Conservation (phyloP, 64 coral and sea anemone genomes). For the Pocillopora damicornis region DNA sequence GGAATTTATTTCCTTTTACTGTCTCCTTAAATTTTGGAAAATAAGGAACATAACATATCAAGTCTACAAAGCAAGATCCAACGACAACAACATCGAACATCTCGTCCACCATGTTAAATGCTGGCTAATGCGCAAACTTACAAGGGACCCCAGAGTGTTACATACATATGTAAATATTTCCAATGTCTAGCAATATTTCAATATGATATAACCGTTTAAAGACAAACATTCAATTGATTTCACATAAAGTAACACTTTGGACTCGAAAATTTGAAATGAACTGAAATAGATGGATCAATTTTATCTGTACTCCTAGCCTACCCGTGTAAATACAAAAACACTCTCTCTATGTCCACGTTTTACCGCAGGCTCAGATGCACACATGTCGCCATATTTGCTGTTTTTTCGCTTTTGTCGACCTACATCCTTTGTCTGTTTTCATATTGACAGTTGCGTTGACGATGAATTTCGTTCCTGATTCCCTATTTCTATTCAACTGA, state of each 20-base stretch:
- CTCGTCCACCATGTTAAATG: not conserved
- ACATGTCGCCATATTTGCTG: constrained; percentile 39
- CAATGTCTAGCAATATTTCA: too few relatives aligned
- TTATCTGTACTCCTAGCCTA: not conserved
- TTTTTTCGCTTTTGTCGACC: not conserved
- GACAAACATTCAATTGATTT: not conserved
- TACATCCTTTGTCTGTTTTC: constrained; percentile 13
- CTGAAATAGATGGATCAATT: not conserved
- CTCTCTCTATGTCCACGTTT: not conserved
- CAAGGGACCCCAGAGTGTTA: not conserved
- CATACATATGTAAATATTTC: too few relatives aligned
- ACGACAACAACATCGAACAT: constrained; percentile 71
- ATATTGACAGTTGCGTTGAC: not conserved
- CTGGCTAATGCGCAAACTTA: not conserved
- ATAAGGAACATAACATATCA: constrained; percentile 70
- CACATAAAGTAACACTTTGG: not conserved
- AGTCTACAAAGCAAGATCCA: constrained; percentile 83
- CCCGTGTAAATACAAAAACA: not conserved
- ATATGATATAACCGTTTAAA: too few relatives aligned
- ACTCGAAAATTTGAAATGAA: not conserved
- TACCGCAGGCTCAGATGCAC: constrained; percentile 1
- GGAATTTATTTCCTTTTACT: constrained; percentile 73
- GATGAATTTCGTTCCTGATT: not conserved
- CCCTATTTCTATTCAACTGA: not conserved
- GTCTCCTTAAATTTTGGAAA: constrained; percentile 72